phyloP scores from a whole-genome alignment of 2,888 invertebrate genomes.

The Himalopsyche japonica region DNA sequence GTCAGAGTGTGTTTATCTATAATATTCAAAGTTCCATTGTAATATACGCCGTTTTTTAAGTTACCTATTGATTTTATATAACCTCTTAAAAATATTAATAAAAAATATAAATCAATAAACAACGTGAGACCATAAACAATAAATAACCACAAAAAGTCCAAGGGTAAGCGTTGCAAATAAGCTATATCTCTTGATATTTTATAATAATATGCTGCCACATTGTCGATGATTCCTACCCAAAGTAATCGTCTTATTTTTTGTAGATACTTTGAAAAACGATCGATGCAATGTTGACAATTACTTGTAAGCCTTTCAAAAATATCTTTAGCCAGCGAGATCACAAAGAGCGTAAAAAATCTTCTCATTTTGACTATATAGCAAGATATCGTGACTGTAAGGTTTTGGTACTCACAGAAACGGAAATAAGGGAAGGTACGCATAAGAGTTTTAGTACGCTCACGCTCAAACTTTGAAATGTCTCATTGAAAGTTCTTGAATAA shows the following conservation, averaged over 20 bases:
- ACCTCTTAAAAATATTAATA: no score
- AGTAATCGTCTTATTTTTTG: background rate
- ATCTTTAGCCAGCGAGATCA: background rate
- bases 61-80: no score
- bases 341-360: background rate
- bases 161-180: no score
- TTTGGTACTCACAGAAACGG: background rate
- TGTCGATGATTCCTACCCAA: background rate
- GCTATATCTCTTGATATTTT: no score
- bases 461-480: background rate
- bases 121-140: no score
- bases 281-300: background rate
- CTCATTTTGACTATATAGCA: background rate
- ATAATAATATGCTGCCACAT: no score
- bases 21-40: no score
- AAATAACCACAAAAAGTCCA: no score
- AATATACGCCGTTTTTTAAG: no score
- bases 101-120: no score
- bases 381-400: background rate
- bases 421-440: background rate
- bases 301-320: background rate
- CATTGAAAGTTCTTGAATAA: background rate
- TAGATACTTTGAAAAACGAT: background rate
- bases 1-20: no score
- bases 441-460: background rate